phyloP scores from a whole-genome alignment of 2,797 vertebrate species.

The Liasis olivaceus region DNA sequence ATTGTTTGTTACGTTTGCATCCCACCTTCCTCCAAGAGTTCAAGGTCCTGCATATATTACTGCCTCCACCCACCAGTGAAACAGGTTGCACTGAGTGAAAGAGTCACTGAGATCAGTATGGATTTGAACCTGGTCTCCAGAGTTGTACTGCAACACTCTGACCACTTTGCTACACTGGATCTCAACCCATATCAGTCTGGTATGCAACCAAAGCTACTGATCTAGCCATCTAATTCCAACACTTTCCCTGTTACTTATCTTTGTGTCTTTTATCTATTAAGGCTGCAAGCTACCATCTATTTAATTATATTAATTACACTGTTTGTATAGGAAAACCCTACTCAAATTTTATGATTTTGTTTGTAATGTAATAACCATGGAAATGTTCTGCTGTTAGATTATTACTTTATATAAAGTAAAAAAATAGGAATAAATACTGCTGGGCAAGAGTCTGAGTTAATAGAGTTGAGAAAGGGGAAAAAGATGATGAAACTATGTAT shows the following conservation, averaged over 20 bases:
- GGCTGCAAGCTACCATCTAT: no score
- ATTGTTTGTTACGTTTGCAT: neutral
- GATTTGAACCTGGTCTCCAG: neutral
- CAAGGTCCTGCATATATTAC: neutral
- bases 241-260: neutral
- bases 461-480: neutral
- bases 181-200: neutral
- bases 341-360: neutral
- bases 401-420: neutral
- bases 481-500: neutral
- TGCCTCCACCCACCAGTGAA: neutral
- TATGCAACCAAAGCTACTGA: neutral
- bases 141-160: neutral
- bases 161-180: neutral
- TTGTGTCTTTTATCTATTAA: no score
- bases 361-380: neutral
- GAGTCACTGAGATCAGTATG: neutral
- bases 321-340: no score
- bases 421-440: neutral
- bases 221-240: neutral
- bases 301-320: no score
- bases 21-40: neutral
- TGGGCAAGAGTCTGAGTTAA: neutral
- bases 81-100: neutral
- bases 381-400: neutral